Base-by-base conservation (phyloP, 2,888 invertebrate species). In the Drosophila pegasa region DNA sequence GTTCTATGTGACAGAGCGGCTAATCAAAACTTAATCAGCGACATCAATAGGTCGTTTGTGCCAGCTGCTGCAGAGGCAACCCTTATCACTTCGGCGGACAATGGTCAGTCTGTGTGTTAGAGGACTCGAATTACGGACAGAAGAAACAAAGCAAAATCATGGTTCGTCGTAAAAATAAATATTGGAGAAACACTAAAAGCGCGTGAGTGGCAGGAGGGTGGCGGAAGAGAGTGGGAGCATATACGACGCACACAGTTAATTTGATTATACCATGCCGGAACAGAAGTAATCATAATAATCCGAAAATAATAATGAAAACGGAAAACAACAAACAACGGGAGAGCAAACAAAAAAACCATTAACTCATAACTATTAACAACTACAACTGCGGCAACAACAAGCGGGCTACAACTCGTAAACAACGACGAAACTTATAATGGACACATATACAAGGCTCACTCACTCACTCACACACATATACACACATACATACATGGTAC, bases 321-420 rank as follows among this genome's bases (percentile, higher is more conserved):
- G 59, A 82, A 75, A 65, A 65, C 66, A 62, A 58, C 60, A 60
- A 64, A 59, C 61, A 71, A 75, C 56, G 66, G 47, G 80, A 72
- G 61, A 40, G 76, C 75, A 78, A 78, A 73, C 74, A 89, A 78
- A 89, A 89, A 77, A 83, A 75, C 87, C 88, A 85, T 88, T 88
- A 87, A 87, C 89, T 88, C 88, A 89, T 71, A 85, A 88, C 85
- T 82, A 83, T 88, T 86, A 88, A 87, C 86, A 84, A 80, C 81
- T 78, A 76, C 88, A 62, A 48, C 60, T 10, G 14, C 33, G 35
- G 5, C 54, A 50, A 33, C 48, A 14, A 35, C 40, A 41, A 22
- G 62, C 45, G 25, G 45, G 29, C 78, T 64, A 77, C 87, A 89
- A 71, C 89, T 87, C 83, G 83, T 83, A 83, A 85, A 85, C 88